phyloP scores from a whole-genome alignment of 2,113 vertebrate species.

The Siniperca chuatsi region DNA sequence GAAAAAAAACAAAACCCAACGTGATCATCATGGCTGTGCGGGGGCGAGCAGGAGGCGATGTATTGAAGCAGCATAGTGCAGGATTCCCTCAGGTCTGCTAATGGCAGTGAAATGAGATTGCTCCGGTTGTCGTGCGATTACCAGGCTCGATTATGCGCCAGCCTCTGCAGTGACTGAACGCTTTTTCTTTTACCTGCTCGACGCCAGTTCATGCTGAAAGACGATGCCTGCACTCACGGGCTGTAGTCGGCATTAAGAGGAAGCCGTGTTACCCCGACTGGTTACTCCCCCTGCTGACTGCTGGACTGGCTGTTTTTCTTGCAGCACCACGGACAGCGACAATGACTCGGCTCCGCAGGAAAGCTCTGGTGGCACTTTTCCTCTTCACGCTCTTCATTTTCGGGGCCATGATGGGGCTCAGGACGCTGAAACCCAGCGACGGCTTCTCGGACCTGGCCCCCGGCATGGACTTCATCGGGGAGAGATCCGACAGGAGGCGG shows the following conservation, averaged over 20 bases:
- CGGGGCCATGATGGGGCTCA: conserved; percentile 91
- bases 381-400: conserved; percentile 92
- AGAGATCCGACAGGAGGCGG: conserved; percentile 74
- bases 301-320: not conserved
- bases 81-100: not conserved
- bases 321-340: conserved; percentile 77
- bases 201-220: not conserved
- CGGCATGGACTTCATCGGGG: conserved; percentile 81
- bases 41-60: not conserved
- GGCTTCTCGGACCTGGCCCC: conserved; percentile 89
- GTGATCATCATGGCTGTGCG: conserved; percentile 4
- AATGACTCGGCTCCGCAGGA: conserved; percentile 90
- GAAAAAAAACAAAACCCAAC: not conserved
- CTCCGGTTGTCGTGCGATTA: not conserved
- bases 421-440: conserved; percentile 89
- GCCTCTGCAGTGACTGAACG: conserved; percentile 12
- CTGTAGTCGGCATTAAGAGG: not conserved
- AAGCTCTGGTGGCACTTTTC: conserved; percentile 89
- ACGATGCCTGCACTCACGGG: not conserved
- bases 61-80: not conserved
- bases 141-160: conserved; percentile 17
- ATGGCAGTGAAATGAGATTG: conserved; percentile 22
- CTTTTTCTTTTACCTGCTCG: not conserved
- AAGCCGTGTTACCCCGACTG: not conserved
- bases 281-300: not conserved